phyloP scores from a whole-genome alignment of 2,797 vertebrate species.

The Decapterus maruadsi region DNA sequence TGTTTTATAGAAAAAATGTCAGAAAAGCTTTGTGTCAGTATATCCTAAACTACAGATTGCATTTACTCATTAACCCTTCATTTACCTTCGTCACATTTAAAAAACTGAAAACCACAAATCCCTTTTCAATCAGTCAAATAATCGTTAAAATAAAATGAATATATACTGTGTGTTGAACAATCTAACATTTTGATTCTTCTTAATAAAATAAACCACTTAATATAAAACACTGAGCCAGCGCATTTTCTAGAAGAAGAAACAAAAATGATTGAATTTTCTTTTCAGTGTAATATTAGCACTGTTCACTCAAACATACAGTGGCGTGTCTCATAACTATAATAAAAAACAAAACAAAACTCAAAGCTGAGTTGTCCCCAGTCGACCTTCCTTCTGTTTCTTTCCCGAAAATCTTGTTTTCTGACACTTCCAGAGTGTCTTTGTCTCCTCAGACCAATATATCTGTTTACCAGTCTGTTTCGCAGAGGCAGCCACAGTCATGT shows the following conservation, averaged over 20 bases:
- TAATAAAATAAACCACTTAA: no score
- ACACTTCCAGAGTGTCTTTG: conserved; percentile 9
- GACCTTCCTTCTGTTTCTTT: neutral
- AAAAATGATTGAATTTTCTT: neutral
- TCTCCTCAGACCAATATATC: neutral
- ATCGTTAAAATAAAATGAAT: neutral
- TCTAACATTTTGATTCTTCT: neutral
- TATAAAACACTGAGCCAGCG: no score
- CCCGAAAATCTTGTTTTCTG: neutral
- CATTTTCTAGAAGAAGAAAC: neutral
- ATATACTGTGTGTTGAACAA: neutral
- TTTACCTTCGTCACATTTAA: neutral
- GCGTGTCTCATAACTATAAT: neutral
- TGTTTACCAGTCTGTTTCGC: neutral
- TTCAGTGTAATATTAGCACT: neutral
- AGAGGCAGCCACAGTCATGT: neutral
- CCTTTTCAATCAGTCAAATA: neutral
- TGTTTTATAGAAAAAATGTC: neutral
- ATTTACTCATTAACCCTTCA: no score
- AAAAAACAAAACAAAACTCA: neutral
- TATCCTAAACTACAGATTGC: neutral
- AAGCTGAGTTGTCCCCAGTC: neutral
- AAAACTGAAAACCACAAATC: neutral
- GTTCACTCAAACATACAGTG: neutral
- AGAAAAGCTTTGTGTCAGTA: neutral